Evolutionary conservation across 2,888 invertebrate genomes (phyloP).

Genomic region (Biston stratarius): DNA sequence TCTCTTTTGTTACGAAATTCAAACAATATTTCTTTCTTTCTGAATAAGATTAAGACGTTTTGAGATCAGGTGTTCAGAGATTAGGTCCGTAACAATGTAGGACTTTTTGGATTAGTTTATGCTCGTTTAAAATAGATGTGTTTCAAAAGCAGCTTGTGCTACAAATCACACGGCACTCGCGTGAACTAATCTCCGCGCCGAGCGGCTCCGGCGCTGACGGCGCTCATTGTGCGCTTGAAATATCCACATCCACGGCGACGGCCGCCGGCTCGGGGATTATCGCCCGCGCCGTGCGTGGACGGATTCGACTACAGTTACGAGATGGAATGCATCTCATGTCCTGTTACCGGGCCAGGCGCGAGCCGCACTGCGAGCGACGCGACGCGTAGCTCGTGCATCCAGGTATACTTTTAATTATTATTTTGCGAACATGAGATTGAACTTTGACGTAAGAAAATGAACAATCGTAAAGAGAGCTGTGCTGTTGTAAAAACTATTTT

Average conservation of each 20-base stretch:
- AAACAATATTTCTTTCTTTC: too few species aligned
- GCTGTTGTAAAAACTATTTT: too few species aligned
- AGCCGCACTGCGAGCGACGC: background rate
- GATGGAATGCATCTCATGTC: background rate
- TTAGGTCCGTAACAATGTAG: too few species aligned
- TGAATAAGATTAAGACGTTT: too few species aligned
- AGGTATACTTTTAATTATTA: too few species aligned
- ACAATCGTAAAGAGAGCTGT: too few species aligned
- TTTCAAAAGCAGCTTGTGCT: background rate
- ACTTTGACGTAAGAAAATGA: too few species aligned
- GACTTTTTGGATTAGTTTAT: too few species aligned
- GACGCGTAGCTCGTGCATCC: too few species aligned
- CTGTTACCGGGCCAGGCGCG: background rate
- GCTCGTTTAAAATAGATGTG: background rate
- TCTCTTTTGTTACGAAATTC: too few species aligned
- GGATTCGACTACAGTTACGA: background rate
- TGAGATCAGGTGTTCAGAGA: too few species aligned
- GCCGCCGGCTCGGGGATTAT: slow-evolving; percentile 5
- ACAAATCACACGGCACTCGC: too few species aligned
- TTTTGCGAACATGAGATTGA: background rate
- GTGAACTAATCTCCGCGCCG: background rate
- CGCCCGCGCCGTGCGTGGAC: background rate
- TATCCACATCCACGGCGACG: slow-evolving; percentile 1
- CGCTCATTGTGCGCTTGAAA: slow-evolving; percentile 1
- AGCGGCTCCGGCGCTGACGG: slow-evolving; percentile 8